A percentile compares a stretch with the other conserved stretches of the same genome.
Evolutionary conservation across 2,113 vertebrate genomes (phyloP).

Genomic region (Sphaerodactylus townsendi): DNA sequence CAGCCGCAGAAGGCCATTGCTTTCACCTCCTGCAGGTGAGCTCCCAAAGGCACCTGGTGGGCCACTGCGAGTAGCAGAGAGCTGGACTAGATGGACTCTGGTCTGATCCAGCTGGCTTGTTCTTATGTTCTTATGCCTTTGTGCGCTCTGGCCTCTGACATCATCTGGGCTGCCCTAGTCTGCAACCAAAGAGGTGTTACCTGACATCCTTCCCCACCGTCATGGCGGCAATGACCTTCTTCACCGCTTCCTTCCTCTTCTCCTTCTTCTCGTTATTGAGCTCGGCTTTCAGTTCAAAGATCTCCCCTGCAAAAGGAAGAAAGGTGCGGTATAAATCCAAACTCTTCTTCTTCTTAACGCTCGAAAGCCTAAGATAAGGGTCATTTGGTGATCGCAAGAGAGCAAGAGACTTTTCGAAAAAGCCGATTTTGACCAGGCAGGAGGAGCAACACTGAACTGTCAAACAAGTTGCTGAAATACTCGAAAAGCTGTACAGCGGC

Average conservation of each 20-base stretch:
- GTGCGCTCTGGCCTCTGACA: too few species aligned
- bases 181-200: constrained; percentile 62
- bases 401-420: not conserved
- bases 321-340: too few species aligned
- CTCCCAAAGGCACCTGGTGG: too few species aligned
- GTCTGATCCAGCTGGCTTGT: too few species aligned
- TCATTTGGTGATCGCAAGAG: not conserved
- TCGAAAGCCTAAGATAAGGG: not conserved
- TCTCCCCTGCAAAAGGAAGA: constrained; percentile 81
- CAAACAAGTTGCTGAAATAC: not conserved
- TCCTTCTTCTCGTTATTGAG: constrained; percentile 97
- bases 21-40: too few species aligned
- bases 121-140: too few species aligned
- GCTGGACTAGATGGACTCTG: too few species aligned
- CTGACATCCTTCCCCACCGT: constrained; percentile 95
- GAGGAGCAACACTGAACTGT: not conserved
- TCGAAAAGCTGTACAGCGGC: not conserved
- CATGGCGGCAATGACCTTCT: constrained; percentile 95
- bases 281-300: constrained; percentile 94
- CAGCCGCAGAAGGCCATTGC: too few species aligned
- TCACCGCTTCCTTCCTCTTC: constrained; percentile 92
- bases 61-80: too few species aligned
- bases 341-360: not conserved
- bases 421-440: not conserved
- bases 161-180: too few species aligned